Evolutionary conservation across 2,888 invertebrate genomes (phyloP).

Genomic region (Mythimna ferrago): DNA sequence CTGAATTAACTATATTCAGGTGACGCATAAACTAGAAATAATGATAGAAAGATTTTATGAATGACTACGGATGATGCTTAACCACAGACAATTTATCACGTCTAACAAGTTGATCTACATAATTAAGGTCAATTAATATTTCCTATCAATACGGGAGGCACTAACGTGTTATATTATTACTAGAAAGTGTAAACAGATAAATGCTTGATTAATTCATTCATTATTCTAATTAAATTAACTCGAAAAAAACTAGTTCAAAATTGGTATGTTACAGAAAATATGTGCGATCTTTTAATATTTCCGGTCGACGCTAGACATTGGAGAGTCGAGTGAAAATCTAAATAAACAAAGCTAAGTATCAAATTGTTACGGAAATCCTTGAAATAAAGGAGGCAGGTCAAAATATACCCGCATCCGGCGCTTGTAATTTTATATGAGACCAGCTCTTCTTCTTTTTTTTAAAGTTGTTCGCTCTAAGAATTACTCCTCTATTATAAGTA

Average conservation of each 20-base stretch:
- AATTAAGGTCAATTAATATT: conserved; percentile 54
- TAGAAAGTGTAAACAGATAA: conserved; percentile 62
- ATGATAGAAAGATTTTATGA: conserved; percentile 20
- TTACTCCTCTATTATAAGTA: background rate
- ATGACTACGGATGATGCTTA: conserved; percentile 31
- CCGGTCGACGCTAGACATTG: conserved; percentile 23
- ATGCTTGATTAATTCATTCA: conserved; percentile 62
- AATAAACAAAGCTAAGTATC: conserved; percentile 25
- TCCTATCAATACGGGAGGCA: conserved; percentile 29
- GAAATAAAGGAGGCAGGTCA: conserved; percentile 1
- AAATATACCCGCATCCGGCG: background rate
- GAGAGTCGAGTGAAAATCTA: conserved; percentile 39
- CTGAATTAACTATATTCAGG: no score
- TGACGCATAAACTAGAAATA: no score
- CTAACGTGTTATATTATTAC: conserved; percentile 45
- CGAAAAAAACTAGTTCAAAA: conserved; percentile 40
- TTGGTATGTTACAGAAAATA: conserved; percentile 37
- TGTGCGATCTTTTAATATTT: conserved; percentile 7
- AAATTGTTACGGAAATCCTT: conserved; percentile 31
- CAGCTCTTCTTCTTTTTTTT: no score
- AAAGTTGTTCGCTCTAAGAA: no score
- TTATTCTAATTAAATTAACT: conserved; percentile 46
- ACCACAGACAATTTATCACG: conserved; percentile 30
- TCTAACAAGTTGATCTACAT: conserved; percentile 37
- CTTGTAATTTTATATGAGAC: background rate